Base-by-base conservation (phyloP, 2,113 vertebrate genomes). In the Hippocampus zosterae region DNA sequence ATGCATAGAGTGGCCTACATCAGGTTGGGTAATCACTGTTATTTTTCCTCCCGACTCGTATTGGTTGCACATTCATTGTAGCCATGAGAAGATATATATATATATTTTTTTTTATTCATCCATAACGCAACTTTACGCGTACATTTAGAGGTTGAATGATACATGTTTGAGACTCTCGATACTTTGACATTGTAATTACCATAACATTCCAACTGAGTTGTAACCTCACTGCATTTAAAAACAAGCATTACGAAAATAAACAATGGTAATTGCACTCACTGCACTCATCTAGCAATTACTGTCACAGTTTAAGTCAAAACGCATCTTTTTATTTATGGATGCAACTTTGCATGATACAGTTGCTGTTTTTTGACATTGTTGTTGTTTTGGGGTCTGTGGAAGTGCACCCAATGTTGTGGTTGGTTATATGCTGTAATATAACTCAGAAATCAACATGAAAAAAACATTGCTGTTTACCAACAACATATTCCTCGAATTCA, bases 401-500 rank as follows among this genome's bases (percentile, higher is more conserved):
- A 55, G 9, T 55, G 21, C 52, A 55, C 8, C 2, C 52, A 23
- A 33, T 33, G 7, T 60, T 33, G 15, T 33, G 16, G 27, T 29
- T 33, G 16, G 27, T 29, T 16, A 33, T 18, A 33, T 60, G 15
- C 19, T 29, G 6, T 29, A 15, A 25, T 57, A 29, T 57, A 23
- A 57, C 10, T 25, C n/a, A 4, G 23, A 59, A 33, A 60, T 8
- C 25, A 60, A 3, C 2, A 29, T 18, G 5, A 19, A 55, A 23
- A n/a, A 23, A 27, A 12, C 52, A 55, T 55, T 27, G 23, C 12
- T 52, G 65, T 74, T 78, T 70, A 52, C 27, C 41, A 48, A 68
- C 53, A 50, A 29, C 16, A 2, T 50, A 25, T 69, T 27, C 11
- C 46, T 23, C 41, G 40, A 46, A 3, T 42, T 46, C 37, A 57